A percentile compares a stretch with the other conserved stretches of the same genome.
These are phyloP conservation scores for Sinopyrophorus schimmeli DNA, from an alignment of 2,888 invertebrate genomes.

Conservation along the genomic window DNA sequence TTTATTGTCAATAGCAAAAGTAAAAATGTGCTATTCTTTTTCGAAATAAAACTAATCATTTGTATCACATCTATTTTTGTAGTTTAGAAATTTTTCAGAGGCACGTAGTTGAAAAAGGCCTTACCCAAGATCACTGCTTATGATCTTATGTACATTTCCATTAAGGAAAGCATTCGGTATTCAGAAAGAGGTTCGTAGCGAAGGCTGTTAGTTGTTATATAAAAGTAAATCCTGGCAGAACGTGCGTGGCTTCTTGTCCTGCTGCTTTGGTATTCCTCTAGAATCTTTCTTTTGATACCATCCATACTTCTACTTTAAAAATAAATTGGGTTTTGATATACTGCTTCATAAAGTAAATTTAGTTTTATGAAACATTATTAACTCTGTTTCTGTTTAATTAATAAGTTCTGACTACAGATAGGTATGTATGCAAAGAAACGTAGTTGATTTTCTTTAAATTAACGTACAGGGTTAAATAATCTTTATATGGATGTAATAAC, in stretches of 20 bases:
- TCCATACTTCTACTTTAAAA: slow-evolving; percentile 46
- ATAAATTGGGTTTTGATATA: slow-evolving; percentile 47
- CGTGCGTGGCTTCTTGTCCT: slow-evolving; percentile 48
- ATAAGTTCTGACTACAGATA: slow-evolving; percentile 2
- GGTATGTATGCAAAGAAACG: no score
- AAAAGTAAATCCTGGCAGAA: slow-evolving; percentile 53
- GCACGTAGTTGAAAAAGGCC: no score
- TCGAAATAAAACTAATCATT: no score
- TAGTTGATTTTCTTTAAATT: no score
- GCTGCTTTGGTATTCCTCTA: slow-evolving; percentile 46
- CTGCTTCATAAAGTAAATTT: slow-evolving; percentile 33
- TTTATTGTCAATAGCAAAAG: no score
- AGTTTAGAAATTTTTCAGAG: no score
- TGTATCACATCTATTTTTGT: no score
- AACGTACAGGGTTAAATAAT: no score
- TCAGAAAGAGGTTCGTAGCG: slow-evolving; percentile 49
- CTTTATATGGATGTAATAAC: slow-evolving; percentile 32
- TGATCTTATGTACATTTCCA: slow-evolving; percentile 54
- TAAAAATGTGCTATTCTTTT: no score
- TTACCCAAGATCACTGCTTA: slow-evolving; percentile 39
- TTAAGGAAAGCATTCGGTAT: slow-evolving; percentile 52
- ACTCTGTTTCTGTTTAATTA: slow-evolving; percentile 8
- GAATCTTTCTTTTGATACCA: slow-evolving; percentile 42
- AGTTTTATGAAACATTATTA: slow-evolving; percentile 29
- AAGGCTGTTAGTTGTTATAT: slow-evolving; percentile 54